Base-by-base conservation (phyloP, 2,797 vertebrate species). In the Pyrrhura leucotis region DNA sequence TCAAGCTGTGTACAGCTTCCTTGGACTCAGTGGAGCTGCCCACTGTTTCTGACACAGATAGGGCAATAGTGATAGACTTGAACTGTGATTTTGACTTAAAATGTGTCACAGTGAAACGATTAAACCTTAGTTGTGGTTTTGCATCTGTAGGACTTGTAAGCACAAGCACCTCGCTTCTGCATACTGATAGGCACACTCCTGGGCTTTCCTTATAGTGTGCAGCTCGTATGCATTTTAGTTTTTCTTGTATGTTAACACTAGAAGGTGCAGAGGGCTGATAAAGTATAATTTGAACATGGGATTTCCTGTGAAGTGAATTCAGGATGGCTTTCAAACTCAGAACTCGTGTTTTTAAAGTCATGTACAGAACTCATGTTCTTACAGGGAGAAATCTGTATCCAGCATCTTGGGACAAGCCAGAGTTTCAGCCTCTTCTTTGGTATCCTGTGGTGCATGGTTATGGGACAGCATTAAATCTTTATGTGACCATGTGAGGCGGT, bases 311-410 rank as follows among this genome's bases (percentile, higher is more conserved):
- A 28, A 78, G 62, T 56, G 17, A 65, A 29, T 63, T 68, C n/a
- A 78, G 15, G 7, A 33, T 78, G 58, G 7, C 19, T 91, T 89
- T 78, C 15, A 23, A 45, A 42, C 51, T 91, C 6, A 22, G n/a
- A 71, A 21, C 12, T 50, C 18, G 3, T 1, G 1, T n/a, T 40
- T 14, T 75, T 33, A 4, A 45, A 22, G 21, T 47, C 45, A 5
- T 1, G 1, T 35, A 31, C 16, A 45, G 45, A 45, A 22, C 45
- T 47, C 45, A 4, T 1, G 1, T 35, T 37, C 14, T 72, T 31
- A 33, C 4, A 19, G 31, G 45, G 20, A 63, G 21, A 80, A 66
- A 78, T 15, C 44, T 75, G 10, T 19, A 22, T 56, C 8, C 29
- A 42, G 23, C 7, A 39, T 63, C 7, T 51, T 54, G 9, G 63